Percentiles rank a stretch among this genome's conserved stretches.
Conservation (phyloP, 1,140 invertebrate species). For the Bombus picipes region DNA sequence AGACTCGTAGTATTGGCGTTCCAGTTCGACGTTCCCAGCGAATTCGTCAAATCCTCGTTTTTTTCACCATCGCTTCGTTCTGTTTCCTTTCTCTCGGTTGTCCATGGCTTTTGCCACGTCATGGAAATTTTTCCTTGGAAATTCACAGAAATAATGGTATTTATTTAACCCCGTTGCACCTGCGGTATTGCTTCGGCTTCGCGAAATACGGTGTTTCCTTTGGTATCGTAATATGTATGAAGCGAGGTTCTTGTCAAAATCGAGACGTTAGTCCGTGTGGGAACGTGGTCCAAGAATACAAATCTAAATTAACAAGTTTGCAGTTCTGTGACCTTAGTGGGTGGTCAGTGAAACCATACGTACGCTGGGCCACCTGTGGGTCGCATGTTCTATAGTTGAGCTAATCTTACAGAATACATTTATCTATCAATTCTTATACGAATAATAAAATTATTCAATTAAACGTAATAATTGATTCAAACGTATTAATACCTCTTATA, state of each 20-base stretch:
- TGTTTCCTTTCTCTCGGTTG: not conserved
- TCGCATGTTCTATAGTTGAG: not conserved
- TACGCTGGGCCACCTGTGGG: not conserved
- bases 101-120: too few species aligned
- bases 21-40: not conserved
- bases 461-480: too few species aligned
- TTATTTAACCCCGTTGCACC: not conserved
- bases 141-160: not conserved
- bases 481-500: too few species aligned
- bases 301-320: not conserved
- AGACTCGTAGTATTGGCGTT: slow-evolving; percentile 3
- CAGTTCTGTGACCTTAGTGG: not conserved
- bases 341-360: not conserved
- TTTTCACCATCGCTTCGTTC: not conserved
- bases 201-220: not conserved
- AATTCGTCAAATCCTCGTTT: not conserved
- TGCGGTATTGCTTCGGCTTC: not conserved
- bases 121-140: not conserved
- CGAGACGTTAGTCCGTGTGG: not conserved
- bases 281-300: not conserved
- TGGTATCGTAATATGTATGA: too few species aligned
- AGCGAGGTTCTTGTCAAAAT: not conserved
- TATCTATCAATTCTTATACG: not conserved
- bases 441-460: not conserved
- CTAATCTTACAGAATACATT: not conserved